Base-by-base conservation (phyloP, 2,797 vertebrate genomes). In the Cyprinella venusta region DNA sequence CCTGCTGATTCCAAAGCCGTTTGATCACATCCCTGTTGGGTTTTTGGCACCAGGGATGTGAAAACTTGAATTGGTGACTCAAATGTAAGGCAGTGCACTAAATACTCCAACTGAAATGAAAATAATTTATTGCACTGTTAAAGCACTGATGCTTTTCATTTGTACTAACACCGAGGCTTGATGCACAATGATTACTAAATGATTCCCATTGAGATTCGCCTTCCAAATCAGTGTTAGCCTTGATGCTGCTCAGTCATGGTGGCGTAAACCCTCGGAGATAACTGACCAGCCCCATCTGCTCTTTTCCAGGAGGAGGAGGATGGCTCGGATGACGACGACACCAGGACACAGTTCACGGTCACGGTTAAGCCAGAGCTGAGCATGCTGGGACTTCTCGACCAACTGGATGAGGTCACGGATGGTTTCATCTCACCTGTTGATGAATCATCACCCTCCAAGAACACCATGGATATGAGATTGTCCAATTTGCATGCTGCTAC, bases 401-500 rank as follows among this genome's bases (percentile, higher is more conserved):
- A 97, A 68, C 90, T 96, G 33, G 97, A 99, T n/a, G 97, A 98
- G 65, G 97, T 97, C 7, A 88, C 91, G 4, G 97, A 98, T 0
- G 96, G 96, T 6, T 99, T 99, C 89, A 96, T 98, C 86, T 98
- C 98, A 0, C 98, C 98, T 0, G 95, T 98, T 89, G 98, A 99
- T 10, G 98, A 99, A 2, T 95, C 96, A 21, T 94, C 96, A 0
- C 94, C 97, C 2, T 93, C 96, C 0, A 96, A 95, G 90, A 95
- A 91, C 93, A 93, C 86, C 16, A 96, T 93, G 4, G 98, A 99
- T 88, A 96, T 96, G 88, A 95, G 96, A 54, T 94, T 99, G 86
- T 98, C 97, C 78, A 99, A 98, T 88, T 95, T 99, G 81, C 98
- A 99, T 85, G 95, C 98, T 0, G 98, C 98, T 85, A 96, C 97